Conservation (phyloP, 1,140 invertebrate genomes). For the Brachionus rotundiformis region DNA sequence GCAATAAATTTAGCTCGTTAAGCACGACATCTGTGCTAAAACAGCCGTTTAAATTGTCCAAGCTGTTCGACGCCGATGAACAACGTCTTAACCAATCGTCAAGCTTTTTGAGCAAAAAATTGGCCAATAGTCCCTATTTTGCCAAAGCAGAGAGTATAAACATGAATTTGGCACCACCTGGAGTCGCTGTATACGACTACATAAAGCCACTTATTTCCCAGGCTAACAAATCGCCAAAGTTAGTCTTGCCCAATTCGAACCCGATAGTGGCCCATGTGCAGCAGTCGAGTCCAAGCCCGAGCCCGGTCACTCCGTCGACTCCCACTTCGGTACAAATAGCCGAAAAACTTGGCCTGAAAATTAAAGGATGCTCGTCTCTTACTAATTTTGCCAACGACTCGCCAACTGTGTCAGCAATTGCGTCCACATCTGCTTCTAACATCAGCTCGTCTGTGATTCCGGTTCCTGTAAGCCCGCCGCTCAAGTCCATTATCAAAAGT, state of each 20-base stretch:
- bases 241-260: neutral
- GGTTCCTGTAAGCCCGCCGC: neutral
- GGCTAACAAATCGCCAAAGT: neutral
- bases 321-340: slow-evolving; percentile 48
- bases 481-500: neutral
- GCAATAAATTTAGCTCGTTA: neutral
- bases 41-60: slow-evolving; percentile 22
- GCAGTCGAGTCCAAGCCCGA: neutral
- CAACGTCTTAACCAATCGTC: slow-evolving; percentile 32
- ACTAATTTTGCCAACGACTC: neutral
- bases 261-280: neutral
- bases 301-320: slow-evolving; percentile 6
- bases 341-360: slow-evolving; percentile 40
- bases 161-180: slow-evolving; percentile 6
- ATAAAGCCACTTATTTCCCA: slow-evolving; percentile 15
- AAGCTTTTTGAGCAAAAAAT: slow-evolving; percentile 15
- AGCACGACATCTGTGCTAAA: neutral
- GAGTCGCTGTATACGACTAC: neutral
- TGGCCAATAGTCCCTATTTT: slow-evolving; percentile 23
- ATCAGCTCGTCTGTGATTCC: neutral
- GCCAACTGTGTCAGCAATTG: neutral
- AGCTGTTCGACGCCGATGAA: slow-evolving; percentile 43
- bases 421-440: neutral
- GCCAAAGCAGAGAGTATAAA: neutral
- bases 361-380: slow-evolving; percentile 13